Evolutionary conservation across 2,888 invertebrate genomes (phyloP), one percentile per base, ranked within the genome.

Genomic region (Cerastis leucographa): DNA sequence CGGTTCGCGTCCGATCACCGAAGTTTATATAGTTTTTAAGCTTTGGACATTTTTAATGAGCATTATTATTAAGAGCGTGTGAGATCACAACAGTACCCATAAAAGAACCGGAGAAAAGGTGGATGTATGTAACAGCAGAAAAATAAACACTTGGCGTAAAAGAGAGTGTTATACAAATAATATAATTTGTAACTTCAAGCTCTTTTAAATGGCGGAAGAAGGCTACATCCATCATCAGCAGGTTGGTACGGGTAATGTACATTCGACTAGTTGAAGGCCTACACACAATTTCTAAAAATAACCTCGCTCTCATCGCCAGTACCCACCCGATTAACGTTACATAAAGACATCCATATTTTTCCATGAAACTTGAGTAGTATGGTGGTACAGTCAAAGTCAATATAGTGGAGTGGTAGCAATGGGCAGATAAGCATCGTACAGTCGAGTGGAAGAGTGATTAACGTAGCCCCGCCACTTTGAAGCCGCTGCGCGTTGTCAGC

Each of bases 401-500:
- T 93, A 90, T 92, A 91, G 90, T 91, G 90, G 88, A 90, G 91
- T 90, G 92, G 88, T 90, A 87, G 89, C 91, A 90, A 91, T 91
- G 90, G 88, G 91, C 92, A 90, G 91, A 94, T 94, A 94, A 93
- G 91, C 93, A 94, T 93, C 93, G 94, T 89, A 94, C 93, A 93
- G 91, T 92, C 92, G 91, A 91, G 91, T 93, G 94, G 94, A 94
- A 92, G 92, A 93, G 92, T 94, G 94, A 95, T 94, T 94, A 94
- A 91, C 90, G 91, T 88, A 74, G 87, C 81, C 84, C 74, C 85
- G 89, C 88, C 88, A 88, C 89, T 89, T 88, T 88, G 79, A 76
- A 84, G 83, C 87, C 73, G 88, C 88, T 87, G 88, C 76, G 90
- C 88, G 89, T 89, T 90, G 92, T 90, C 92, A 82, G 85, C 85